These are phyloP conservation scores for Cacoxenus indagator DNA, from an alignment of 2,888 invertebrate genomes.

Conservation along the genomic window DNA sequence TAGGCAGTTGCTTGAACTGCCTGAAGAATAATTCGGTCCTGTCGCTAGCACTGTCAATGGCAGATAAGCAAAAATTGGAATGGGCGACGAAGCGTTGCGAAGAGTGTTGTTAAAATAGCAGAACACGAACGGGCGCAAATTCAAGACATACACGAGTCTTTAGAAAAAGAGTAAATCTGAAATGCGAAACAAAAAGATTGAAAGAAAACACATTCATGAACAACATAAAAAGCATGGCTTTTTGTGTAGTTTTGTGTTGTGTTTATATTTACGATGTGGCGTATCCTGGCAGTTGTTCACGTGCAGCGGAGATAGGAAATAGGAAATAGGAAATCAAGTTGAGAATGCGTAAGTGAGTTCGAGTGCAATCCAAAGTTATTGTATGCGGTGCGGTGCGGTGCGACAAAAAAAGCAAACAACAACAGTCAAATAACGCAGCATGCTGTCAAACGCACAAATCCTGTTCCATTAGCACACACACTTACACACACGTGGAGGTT, in stretches of 20 bases:
- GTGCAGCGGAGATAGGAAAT: background rate
- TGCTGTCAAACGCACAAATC: background rate
- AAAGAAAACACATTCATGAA: background rate
- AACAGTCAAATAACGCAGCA: background rate
- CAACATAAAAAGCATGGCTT: too few species aligned
- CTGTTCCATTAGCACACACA: background rate
- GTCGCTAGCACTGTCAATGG: too few species aligned
- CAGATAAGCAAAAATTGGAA: too few species aligned
- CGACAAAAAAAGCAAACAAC: background rate
- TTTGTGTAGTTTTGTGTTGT: too few species aligned
- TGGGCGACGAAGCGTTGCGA: too few species aligned
- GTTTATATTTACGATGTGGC: too few species aligned
- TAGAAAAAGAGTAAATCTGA: background rate
- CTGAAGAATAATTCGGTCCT: too few species aligned
- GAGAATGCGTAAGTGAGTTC: background rate
- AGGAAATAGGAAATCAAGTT: background rate
- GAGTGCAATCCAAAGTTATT: too few species aligned
- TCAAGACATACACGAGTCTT: background rate
- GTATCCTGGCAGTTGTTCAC: constrained; percentile 10
- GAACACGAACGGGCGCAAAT: background rate
- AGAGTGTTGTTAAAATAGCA: too few species aligned
- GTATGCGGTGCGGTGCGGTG: too few species aligned
- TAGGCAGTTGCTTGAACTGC: too few species aligned
- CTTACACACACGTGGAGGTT: background rate
- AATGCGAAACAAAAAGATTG: background rate